A percentile compares a stretch with the other conserved stretches of the same genome.
phyloP scores from a whole-genome alignment of 92 coral and sea anemone species.

The Phenganax marumi region DNA sequence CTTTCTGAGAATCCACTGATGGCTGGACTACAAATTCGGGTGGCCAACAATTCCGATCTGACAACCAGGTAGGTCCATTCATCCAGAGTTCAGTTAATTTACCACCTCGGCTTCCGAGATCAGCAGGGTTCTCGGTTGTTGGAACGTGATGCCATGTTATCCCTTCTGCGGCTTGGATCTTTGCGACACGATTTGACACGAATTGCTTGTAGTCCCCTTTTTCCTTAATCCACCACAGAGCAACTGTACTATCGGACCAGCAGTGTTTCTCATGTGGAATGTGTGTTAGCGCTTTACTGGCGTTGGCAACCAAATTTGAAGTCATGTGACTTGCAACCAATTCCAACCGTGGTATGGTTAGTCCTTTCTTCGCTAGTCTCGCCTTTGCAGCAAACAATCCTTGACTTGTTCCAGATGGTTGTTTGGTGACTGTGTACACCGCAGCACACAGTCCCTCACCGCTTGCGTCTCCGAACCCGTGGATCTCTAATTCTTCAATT shows the following conservation, averaged over 20 bases:
- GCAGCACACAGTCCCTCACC: neutral
- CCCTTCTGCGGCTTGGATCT: neutral
- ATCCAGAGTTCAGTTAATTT: neutral
- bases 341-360: conserved; percentile 19
- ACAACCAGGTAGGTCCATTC: neutral
- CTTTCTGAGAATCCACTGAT: neutral
- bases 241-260: neutral
- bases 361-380: conserved; percentile 4
- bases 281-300: neutral
- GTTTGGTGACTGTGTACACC: too few relatives aligned
- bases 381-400: too few relatives aligned
- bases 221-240: neutral
- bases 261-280: neutral
- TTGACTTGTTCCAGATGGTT: too few relatives aligned
- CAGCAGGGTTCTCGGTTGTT: neutral
- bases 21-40: neutral
- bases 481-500: neutral
- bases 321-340: conserved; percentile 10
- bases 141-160: conserved; percentile 7
- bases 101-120: neutral
- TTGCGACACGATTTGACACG: neutral
- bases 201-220: neutral
- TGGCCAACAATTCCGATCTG: neutral
- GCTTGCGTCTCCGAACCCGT: conserved; percentile 11
- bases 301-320: neutral